Evolutionary conservation across 2,888 invertebrate genomes (phyloP), one percentile per base, ranked within the genome.

Genomic region (Aromia moschata): DNA sequence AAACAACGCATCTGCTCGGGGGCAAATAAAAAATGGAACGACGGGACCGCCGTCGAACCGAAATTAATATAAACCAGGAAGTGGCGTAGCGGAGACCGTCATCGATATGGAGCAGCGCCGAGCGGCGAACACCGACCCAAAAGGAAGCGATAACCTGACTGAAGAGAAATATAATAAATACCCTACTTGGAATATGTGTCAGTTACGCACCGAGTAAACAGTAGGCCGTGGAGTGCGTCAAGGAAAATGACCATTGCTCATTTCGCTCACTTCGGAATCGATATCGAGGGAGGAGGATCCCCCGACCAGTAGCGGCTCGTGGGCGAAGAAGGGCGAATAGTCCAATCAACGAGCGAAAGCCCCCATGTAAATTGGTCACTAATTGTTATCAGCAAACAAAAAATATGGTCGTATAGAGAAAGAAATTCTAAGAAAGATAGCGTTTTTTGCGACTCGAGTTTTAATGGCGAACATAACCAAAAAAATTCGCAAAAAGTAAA

Each of bases 1-100:
- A 45, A 54, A 46, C 45, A 46, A 25, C 37, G 33, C 44, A 56
- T 59, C 45, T 45, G 45, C 15, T 25, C 14, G 49, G 20, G 15
- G 16, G 16, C 49, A n/a, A 49, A 49, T 49, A 49, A 49, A 49
- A 38, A 49, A 49, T 49, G 54, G 59, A 60, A 55, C 59, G 49
- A 56, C 16, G 20, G 49, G 36, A n/a, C 18, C 33, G 18, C 45
- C 51, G 30, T 33, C 20, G 56, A 59, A 54, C 30, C 20, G 56
- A 59, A 54, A 43, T 45, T 51, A 53, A 54, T 58, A 58, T 55
- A 66, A 71, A 71, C 65, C 69, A 71, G 71, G 72, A 71, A 71
- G 67, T 67, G 56, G 58, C 64, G 63, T 70, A 70, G 69, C 70
- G 65, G 63, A 62, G 70, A 67, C 57, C 73, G 68, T 64, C 64